These are phyloP conservation scores for Sterna hirundo DNA, from an alignment of 2,113 vertebrate species.

Conservation along the genomic window DNA sequence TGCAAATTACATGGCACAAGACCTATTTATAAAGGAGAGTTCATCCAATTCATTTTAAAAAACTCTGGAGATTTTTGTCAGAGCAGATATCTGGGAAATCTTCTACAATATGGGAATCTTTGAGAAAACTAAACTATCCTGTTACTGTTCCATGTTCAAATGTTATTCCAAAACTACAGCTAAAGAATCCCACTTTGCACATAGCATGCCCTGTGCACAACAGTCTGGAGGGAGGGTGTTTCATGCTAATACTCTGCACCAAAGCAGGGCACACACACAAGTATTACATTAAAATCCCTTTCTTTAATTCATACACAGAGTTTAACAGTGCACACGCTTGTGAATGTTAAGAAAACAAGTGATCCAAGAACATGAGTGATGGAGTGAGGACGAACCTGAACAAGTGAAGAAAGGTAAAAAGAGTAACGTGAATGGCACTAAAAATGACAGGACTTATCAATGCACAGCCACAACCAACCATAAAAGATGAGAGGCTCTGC, in stretches of 20 bases:
- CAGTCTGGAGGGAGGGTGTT: background rate
- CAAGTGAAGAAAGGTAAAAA: background rate
- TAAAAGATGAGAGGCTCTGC: background rate
- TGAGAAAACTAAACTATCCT: background rate
- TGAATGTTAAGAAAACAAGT: background rate
- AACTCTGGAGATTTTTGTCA: slow-evolving; percentile 21
- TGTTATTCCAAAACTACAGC: background rate
- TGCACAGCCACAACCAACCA: background rate
- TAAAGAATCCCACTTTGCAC: background rate
- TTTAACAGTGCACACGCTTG: background rate
- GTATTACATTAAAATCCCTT: background rate
- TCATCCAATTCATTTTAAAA: slow-evolving; percentile 45
- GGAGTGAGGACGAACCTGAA: background rate
- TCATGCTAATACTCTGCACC: background rate
- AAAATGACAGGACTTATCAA: background rate
- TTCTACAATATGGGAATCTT: background rate
- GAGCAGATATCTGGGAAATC: background rate
- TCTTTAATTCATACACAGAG: background rate
- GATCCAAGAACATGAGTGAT: background rate
- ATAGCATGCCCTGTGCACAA: background rate
- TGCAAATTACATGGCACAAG: slow-evolving; percentile 48
- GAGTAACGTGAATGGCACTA: background rate
- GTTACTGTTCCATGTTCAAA: background rate
- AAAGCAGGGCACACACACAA: background rate
- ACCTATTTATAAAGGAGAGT: slow-evolving; percentile 39